Evolutionary conservation across 2,113 vertebrate genomes (phyloP), one percentile per base, ranked within the genome.

Genomic region (Cygnus buccinator): DNA sequence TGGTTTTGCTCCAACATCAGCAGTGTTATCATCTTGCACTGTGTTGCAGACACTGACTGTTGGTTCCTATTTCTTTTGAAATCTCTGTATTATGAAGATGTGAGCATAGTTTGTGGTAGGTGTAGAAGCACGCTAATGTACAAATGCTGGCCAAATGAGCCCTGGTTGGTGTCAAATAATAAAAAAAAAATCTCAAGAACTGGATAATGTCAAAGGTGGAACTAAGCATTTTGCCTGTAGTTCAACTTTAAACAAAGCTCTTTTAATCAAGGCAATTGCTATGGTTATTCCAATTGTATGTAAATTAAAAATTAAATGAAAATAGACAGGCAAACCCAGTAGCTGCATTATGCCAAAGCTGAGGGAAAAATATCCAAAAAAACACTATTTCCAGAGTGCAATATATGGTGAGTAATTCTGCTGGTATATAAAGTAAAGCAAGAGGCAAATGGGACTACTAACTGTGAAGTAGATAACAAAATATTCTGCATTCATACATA

Each of bases 241-340:
- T 73, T 79, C 65, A 78, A 79, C 90, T 94, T 95, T 62, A 93
- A 90, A 90, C 81, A 92, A 89, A 96, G 63, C 76, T 94, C 26
- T 74, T 93, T 92, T 95, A 94, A 93, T 97, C 80, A 92, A 83
- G 73, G 58, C 79, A 84, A 83, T 93, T 86, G 54, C 71, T 71
- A 80, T 4, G 22, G 68, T 92, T 76, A 70, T 90, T 92, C 87
- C 90, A 97, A 77, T 25, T 46, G 35, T 26, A 66, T 41, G 76
- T 62, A 87, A 86, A 93, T 94, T 80, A 93, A 84, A 91, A 63
- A 58, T 68, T 63, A 86, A 92, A 65, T 78, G 33, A 78, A 90
- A 90, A 80, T 74, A 76, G 89, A 41, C 25, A 74, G 66, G 52
- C 37, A 76, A 68, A 89, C 50, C 39, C 67, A 79, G n/a, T 8